Evolutionary conservation across 1,140 invertebrate species (phyloP), one percentile per base, ranked within the genome.

Genomic region (Drosophila bifasciata): DNA sequence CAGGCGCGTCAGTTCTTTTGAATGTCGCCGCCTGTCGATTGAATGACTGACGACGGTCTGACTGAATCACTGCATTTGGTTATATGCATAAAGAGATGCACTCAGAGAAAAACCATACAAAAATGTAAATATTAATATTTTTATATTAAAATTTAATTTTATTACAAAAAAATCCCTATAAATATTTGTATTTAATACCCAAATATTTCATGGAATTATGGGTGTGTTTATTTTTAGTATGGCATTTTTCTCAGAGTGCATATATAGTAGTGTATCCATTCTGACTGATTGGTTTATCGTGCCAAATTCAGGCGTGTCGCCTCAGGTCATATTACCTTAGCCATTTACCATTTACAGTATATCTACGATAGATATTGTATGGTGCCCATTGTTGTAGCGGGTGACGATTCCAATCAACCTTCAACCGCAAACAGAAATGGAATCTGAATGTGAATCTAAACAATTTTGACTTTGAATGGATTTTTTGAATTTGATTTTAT

Each of bases 261-360:
- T 60, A 53, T 55, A n/a, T n/a, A n/a, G n/a, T n/a, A 41, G 62
- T 28, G 45, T 63, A 17, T 63, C 61, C 55, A 68, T 73, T 36
- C 62, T 75, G 67, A 50, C 66, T 89, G 89, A 90, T 90, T 90
- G 76, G 75, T 63, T 85, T 89, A 90, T 90, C 89, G 89, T 90
- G 88, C 66, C 77, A 71, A 89, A 81, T 64, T 74, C 60, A 84
- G 83, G 81, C 83, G 83, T 90, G 84, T 89, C 69, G 75, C 89
- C 78, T 69, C 49, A 73, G 80, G 83, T 76, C 67, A 69, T 75
- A 81, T 85, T 70, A 73, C 79, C 52, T 57, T 76, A 52, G 40
- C 45, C 32, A 36, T 36, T 36, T 36, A 36, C 32, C 32, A 36
- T 36, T 36, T 36, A 5, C 32, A 13, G 32, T 36, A 21, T 21